Conservation (phyloP, 1,140 invertebrate species). For the Cataglyphis hispanica region DNA sequence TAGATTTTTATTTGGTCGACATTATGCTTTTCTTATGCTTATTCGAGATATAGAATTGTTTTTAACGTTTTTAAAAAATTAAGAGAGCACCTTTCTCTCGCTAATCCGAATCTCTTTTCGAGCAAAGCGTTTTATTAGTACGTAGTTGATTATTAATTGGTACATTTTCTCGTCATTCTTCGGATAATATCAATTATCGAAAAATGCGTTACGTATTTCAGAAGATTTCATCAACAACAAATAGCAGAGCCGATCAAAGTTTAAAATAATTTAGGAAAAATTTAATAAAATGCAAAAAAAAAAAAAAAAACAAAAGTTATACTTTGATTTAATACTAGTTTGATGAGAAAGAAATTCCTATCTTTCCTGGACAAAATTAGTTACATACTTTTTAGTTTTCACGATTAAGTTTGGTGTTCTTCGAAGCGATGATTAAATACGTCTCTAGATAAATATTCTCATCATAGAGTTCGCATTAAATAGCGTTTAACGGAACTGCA, state of each 20-base stretch:
- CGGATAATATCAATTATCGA: conserved; percentile 1
- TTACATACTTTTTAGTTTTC: conserved; percentile 31
- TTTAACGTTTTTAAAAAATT: conserved; percentile 15
- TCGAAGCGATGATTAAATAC: not conserved
- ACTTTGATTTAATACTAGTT: conserved; percentile 19
- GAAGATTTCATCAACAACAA: not conserved
- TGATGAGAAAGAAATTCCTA: conserved; percentile 4
- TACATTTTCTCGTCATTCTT: conserved; percentile 17
- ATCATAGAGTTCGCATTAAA: not conserved
- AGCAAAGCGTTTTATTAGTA: conserved; percentile 14
- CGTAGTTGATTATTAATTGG: conserved; percentile 8
- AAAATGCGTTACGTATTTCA: conserved; percentile 37
- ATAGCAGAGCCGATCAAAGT: conserved; percentile 5
- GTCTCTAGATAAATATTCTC: not conserved
- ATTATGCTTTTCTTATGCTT: conserved; percentile 36
- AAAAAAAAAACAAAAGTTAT: not conserved
- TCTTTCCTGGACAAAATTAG: not conserved
- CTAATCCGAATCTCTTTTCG: conserved; percentile 7
- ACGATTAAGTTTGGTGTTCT: not conserved
- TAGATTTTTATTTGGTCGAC: conserved; percentile 40
- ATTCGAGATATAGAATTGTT: conserved; percentile 28
- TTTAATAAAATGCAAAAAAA: not conserved
- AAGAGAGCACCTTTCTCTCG: conserved; percentile 7
- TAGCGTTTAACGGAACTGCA: not conserved
- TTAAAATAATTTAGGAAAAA: conserved; percentile 22